A percentile compares a stretch with the other conserved stretches of the same genome.
phyloP scores from a whole-genome alignment of 35 echinoderm and acorn worm species.

The Ophiothrix spiculata region DNA sequence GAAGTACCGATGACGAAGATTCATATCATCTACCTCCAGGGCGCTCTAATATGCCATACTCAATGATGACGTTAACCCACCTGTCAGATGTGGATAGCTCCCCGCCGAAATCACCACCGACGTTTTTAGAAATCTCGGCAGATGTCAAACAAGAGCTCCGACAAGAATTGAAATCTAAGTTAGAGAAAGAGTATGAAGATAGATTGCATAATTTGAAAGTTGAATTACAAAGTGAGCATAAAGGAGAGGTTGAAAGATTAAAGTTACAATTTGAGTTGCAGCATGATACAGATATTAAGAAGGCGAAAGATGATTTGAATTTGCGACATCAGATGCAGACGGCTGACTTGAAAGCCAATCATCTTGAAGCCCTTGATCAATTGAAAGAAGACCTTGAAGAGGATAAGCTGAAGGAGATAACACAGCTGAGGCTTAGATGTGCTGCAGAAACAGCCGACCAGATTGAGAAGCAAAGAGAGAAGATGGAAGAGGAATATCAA shows the following conservation, averaged over 20 bases:
- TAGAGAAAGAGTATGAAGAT: conserved; percentile 76
- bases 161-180: conserved; percentile 45
- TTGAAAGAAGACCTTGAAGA: conserved; percentile 50
- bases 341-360: conserved; percentile 34
- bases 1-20: conserved; percentile 31
- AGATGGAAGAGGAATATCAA: conserved; percentile 24
- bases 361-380: conserved; percentile 67
- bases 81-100: conserved; percentile 90
- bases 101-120: conserved; percentile 75
- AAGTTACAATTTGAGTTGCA: conserved; percentile 76
- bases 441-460: conserved; percentile 64
- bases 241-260: conserved; percentile 53
- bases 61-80: conserved; percentile 87
- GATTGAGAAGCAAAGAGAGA: conserved; percentile 47
- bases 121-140: conserved; percentile 66
- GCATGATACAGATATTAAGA: conserved; percentile 62
- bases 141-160: conserved; percentile 78
- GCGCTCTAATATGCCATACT: conserved; percentile 53
- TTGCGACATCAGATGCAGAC: conserved; percentile 50
- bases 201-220: conserved; percentile 67
- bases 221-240: conserved; percentile 77
- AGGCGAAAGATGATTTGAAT: conserved; percentile 58
- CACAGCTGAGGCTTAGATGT: conserved; percentile 52
- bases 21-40: conserved; percentile 44
- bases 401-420: conserved; percentile 62